Evolutionary conservation across 2,888 invertebrate species (phyloP).

Genomic region (Stenoptilia bipunctidactyla): DNA sequence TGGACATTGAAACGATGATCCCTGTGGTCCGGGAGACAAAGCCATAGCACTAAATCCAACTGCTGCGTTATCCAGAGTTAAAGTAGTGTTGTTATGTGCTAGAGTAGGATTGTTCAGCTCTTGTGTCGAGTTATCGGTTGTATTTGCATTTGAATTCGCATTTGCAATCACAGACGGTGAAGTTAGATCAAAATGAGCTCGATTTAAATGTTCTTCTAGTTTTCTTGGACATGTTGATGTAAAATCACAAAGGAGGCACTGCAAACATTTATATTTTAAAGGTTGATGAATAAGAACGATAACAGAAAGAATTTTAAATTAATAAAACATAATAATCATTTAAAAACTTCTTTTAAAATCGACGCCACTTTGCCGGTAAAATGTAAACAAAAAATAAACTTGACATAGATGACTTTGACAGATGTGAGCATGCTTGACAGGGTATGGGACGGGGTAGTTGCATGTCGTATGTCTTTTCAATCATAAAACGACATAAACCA

Average conservation of each 20-base stretch:
- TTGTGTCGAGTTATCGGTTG: conserved; percentile 36
- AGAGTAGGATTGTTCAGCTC: conserved; percentile 40
- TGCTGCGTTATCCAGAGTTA: conserved; percentile 31
- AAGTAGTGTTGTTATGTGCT: conserved; percentile 38
- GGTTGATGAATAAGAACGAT: conserved; percentile 2
- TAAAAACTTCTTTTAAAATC: too few species aligned
- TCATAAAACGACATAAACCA: too few species aligned
- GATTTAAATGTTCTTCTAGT: conserved; percentile 86
- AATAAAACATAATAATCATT: too few species aligned
- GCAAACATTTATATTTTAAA: conserved; percentile 25
- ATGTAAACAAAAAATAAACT: too few species aligned
- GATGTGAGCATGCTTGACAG: too few species aligned
- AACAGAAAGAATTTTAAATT: too few species aligned
- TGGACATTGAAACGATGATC: conserved; percentile 78
- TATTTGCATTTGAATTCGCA: conserved; percentile 38
- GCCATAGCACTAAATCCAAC: conserved; percentile 47
- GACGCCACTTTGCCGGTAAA: too few species aligned
- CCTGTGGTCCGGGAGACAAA: conserved; percentile 55
- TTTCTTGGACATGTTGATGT: conserved; percentile 79
- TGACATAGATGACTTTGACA: too few species aligned
- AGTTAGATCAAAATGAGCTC: conserved; percentile 85
- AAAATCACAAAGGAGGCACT: conserved; percentile 85
- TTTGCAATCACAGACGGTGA: conserved; percentile 75
- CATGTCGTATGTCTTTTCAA: too few species aligned
- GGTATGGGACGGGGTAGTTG: too few species aligned